Evolutionary conservation across 2,888 invertebrate species (phyloP), one percentile per base, ranked within the genome.

Genomic region (Philonicus albiceps): DNA sequence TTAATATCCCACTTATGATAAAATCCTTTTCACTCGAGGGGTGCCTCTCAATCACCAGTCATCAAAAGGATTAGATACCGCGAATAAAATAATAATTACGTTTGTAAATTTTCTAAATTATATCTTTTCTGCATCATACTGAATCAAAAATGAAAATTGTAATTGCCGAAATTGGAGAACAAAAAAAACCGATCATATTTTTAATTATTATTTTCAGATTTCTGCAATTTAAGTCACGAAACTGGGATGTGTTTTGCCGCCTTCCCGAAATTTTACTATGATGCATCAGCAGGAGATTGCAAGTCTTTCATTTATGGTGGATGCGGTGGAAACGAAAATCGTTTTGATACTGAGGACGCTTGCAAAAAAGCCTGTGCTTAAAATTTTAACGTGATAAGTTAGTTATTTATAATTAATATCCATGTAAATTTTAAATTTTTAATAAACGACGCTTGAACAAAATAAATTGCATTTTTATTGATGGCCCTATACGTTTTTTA

Each of bases 241-340:
- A 4, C 37, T 19, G 40, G 34, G 4, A 78, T 27, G 49, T 78
- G 78, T 30, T 34, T 30, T 27, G 78, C 78, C 13, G 34, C 27
- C 78, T 78, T 78, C 27, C 49, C 8, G 8, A 37, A 34, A 37
- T 78, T 11, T 27, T 78, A 78, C 43, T 78, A 78, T 94, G 73
- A 96, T 89, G 89, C 93, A 0, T 91, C 90, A 34, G 94, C 94
- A 88, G 91, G 94, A 16, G 94, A 93, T 91, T 97, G 97, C 90
- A 92, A 94, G 64, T 94, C 95, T 37, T 97, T 97, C 91, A 93
- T 93, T 73, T 97, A 95, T 90, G 95, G 96, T 6, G 95, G 95
- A 1, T 94, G 94, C 88, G 92, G 95, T 16, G 88, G 86, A 13
- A 87, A 85, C 40, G 49, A 8, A 31, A 88, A 88, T 53, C 72